These are phyloP conservation scores for Idaea aversata DNA, from an alignment of 2,888 invertebrate genomes.

Conservation along the genomic window DNA sequence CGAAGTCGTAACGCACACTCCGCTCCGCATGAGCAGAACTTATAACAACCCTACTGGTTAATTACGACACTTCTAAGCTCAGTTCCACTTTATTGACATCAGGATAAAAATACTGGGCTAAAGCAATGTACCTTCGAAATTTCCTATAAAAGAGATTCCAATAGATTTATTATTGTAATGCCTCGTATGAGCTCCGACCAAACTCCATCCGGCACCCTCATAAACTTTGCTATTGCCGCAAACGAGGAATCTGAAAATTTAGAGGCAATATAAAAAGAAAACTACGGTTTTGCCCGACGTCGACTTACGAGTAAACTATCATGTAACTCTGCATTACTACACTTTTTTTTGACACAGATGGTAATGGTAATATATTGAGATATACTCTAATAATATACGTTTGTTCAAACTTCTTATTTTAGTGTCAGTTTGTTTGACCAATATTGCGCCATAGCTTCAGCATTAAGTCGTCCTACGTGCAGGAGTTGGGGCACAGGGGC, in stretches of 20 bases:
- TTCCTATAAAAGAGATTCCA: constrained; percentile 81
- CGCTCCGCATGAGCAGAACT: not conserved
- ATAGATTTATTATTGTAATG: constrained; percentile 77
- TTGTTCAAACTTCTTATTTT: no score
- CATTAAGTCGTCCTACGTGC: no score
- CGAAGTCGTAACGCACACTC: not conserved
- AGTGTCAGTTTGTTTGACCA: no score
- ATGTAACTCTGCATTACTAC: not conserved
- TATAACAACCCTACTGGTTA: not conserved
- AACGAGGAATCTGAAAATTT: constrained; percentile 74
- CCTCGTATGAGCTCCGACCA: constrained; percentile 78
- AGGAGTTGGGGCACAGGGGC: no score
- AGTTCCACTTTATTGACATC: not conserved
- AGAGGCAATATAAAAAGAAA: not conserved
- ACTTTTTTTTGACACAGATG: no score
- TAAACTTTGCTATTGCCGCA: constrained; percentile 82
- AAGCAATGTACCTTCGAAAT: constrained; percentile 60
- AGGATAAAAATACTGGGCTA: constrained; percentile 22
- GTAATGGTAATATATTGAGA: no score
- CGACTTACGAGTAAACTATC: not conserved
- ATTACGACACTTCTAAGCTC: constrained; percentile 4
- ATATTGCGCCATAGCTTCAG: no score
- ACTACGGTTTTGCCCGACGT: not conserved
- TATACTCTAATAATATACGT: no score
- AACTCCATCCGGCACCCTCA: constrained; percentile 80